Percentiles rank a stretch among this genome's conserved stretches.
phyloP scores from a whole-genome alignment of 2,888 invertebrate species.

The Orthonevra nobilis region DNA sequence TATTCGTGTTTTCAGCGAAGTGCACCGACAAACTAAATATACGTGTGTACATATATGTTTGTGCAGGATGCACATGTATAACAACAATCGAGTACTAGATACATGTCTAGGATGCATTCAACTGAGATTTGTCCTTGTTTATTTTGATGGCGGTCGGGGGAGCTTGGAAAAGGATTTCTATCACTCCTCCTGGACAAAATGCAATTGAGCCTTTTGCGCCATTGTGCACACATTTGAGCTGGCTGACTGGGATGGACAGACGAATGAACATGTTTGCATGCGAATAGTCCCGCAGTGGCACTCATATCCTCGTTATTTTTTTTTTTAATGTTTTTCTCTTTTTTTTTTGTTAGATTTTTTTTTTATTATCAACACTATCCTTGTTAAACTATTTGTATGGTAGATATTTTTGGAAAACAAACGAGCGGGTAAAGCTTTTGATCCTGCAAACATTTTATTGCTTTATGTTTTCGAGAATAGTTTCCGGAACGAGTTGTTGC shows the following conservation, averaged over 20 bases:
- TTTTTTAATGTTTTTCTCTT: conserved; percentile 6
- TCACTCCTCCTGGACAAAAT: conserved; percentile 13
- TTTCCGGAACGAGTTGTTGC: conserved; percentile 22
- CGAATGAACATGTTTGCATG: conserved; percentile 47
- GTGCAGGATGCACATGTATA: background rate
- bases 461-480: conserved; percentile 64
- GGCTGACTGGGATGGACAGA: conserved; percentile 13
- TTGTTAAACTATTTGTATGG: conserved; percentile 42
- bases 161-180: background rate
- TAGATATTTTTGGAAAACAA: conserved; percentile 27
- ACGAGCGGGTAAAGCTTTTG: conserved; percentile 58
- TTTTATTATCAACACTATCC: conserved; percentile 9
- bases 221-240: conserved; percentile 45
- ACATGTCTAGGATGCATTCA: too few relatives aligned
- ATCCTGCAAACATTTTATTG: conserved; percentile 67
- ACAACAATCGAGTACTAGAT: too few relatives aligned
- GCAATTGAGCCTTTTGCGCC: conserved; percentile 66
- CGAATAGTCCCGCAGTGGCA: conserved; percentile 38
- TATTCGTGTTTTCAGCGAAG: conserved; percentile 48
- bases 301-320: conserved; percentile 32
- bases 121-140: conserved; percentile 64
- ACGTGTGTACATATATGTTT: conserved; percentile 20
- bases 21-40: conserved; percentile 12
- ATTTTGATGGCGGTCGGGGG: conserved; percentile 34
- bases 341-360: conserved; percentile 21